Evolutionary conservation across 1,140 invertebrate species (phyloP), one percentile per base, ranked within the genome.

Genomic region (Dendroctonus ponderosae): DNA sequence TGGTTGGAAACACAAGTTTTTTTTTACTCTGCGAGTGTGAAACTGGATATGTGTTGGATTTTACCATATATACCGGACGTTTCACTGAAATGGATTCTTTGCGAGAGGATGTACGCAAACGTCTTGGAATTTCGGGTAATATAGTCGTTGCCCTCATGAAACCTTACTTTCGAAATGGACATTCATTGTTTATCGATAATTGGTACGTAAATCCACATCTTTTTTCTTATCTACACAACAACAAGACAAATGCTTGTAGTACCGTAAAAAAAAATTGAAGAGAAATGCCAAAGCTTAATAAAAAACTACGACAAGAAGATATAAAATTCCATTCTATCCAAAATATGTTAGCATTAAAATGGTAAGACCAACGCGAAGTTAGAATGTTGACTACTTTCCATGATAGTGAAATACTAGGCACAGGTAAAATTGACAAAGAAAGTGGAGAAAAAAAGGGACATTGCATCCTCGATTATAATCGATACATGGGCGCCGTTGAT

Each of bases 1-100:
- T 72, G 78, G 78, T n/a, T n/a, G n/a, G n/a, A n/a, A n/a, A n/a
- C 9, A 76, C 79, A n/a, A 79, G 79, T 68, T 71, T 78, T 26
- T 78, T 73, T 74, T 70, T 76, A 39, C 63, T 78, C 5, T 65
- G 59, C 63, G 67, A 79, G 73, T 15, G 74, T 67, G 62, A 67
- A 64, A 79, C 75, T 11, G 73, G 75, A 14, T 75, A 71, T 68
- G 69, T 80, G n/a, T 56, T 79, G 26, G 72, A 76, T 40, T 73
- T 76, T 48, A 74, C 78, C 52, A 67, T 79, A 11, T 80, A 78
- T 64, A 73, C 66, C 7, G 72, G 76, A 12, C 65, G 66, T 58
- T 54, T 57, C 8, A 74, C 67, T 15, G 12, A 66, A 50, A 51
- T 56, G 49, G 67, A 67, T 41, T 44, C 46, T 46, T 26, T 26